A percentile compares a stretch with the other conserved stretches of the same genome.
These are phyloP conservation scores for Neogobius melanostomus DNA, from an alignment of 2,113 vertebrate species.

Conservation along the genomic window DNA sequence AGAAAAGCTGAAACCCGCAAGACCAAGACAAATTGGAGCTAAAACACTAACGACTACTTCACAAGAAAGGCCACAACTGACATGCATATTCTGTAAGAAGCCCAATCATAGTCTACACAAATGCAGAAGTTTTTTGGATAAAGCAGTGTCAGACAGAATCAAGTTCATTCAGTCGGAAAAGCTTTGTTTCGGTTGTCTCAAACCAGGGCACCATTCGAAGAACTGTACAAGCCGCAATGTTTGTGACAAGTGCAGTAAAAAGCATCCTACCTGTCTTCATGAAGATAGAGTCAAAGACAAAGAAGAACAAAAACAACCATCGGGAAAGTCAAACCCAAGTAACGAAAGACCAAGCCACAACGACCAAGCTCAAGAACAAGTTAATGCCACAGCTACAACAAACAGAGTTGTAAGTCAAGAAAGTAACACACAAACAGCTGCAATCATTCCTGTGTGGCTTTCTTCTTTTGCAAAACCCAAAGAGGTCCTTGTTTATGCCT, in stretches of 20 bases:
- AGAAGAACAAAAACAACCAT: background rate
- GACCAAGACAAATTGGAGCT: background rate
- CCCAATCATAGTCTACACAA: slow-evolving; percentile 4
- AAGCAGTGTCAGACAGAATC: slow-evolving; percentile 11
- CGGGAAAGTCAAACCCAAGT: background rate
- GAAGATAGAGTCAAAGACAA: background rate
- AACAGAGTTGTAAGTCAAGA: background rate
- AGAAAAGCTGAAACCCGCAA: slow-evolving; percentile 11
- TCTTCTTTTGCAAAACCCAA: slow-evolving; percentile 2
- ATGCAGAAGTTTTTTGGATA: slow-evolving; percentile 11
- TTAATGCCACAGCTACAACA: background rate
- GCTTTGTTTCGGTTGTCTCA: slow-evolving; percentile 27
- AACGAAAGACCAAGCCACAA: slow-evolving; percentile 3
- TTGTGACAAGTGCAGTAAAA: background rate
- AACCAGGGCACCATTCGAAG: slow-evolving; percentile 6
- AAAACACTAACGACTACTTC: slow-evolving; percentile 10
- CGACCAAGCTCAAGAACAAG: background rate
- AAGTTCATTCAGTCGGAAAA: slow-evolving; percentile 2
- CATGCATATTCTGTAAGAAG: slow-evolving; percentile 1
- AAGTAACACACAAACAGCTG: slow-evolving; percentile 5
- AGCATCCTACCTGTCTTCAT: slow-evolving; percentile 23
- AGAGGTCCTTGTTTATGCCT: slow-evolving; percentile 16
- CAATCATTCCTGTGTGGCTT: slow-evolving; percentile 26
- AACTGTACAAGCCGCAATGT: slow-evolving; percentile 7
- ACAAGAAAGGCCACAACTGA: background rate